Percentiles rank a stretch among this genome's conserved stretches.
Conservation (phyloP, 2,888 invertebrate species). For the Agrochola lota region DNA sequence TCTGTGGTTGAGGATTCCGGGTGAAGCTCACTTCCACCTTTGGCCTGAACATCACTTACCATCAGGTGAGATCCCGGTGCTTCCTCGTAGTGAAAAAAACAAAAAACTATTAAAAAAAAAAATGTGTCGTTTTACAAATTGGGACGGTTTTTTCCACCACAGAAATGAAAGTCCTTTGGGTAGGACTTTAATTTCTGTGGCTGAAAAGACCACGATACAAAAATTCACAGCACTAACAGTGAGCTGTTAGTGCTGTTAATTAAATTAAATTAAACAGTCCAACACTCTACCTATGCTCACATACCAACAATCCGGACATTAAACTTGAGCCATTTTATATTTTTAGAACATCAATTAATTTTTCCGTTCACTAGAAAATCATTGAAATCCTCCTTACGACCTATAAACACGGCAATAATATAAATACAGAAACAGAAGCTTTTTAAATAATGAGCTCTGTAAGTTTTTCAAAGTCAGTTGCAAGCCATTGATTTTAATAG, state of each 20-base stretch:
- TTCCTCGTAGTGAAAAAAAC: too few relatives aligned
- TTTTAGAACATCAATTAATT: not conserved
- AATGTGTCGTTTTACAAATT: too few relatives aligned
- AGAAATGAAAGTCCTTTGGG: too few relatives aligned
- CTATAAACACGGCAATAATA: not conserved
- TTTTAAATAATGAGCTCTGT: conserved; percentile 2
- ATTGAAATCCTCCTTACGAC: not conserved
- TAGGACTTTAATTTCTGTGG: too few relatives aligned
- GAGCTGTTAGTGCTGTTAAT: too few relatives aligned
- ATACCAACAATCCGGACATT: not conserved
- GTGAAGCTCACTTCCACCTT: too few relatives aligned
- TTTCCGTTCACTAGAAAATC: not conserved
- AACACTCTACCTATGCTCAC: not conserved
- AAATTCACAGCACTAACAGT: too few relatives aligned
- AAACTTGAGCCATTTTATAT: not conserved
- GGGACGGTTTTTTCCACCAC: too few relatives aligned
- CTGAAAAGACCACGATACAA: too few relatives aligned
- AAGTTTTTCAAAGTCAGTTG: conserved; percentile 22
- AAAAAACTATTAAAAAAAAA: not conserved
- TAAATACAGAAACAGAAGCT: not conserved
- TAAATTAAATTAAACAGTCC: not conserved
- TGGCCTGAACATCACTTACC: too few relatives aligned
- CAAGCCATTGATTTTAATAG: conserved; percentile 41
- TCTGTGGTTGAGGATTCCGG: too few relatives aligned
- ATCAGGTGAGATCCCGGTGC: too few relatives aligned